These are phyloP conservation scores for Naso thynnoides DNA, from an alignment of 2,797 vertebrate species.

Conservation along the genomic window DNA sequence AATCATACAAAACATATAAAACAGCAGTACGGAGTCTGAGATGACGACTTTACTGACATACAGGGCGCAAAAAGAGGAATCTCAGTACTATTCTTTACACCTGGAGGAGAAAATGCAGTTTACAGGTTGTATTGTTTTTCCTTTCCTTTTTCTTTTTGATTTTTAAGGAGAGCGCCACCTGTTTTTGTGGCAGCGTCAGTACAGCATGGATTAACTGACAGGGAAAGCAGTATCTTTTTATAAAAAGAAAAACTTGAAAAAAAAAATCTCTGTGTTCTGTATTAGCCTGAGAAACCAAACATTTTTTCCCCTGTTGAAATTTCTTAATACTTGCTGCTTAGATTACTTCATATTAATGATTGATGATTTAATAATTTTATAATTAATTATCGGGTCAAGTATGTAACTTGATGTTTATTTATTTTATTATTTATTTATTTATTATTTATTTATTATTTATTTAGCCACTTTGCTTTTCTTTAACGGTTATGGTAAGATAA, in stretches of 20 bases:
- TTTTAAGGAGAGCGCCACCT: slow-evolving; percentile 77
- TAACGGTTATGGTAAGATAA: slow-evolving; percentile 83
- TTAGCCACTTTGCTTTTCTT: slow-evolving; percentile 73
- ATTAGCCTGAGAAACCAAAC: slow-evolving; percentile 89
- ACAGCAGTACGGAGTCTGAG: slow-evolving; percentile 78
- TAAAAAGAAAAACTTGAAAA: slow-evolving; percentile 60
- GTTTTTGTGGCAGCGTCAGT: slow-evolving; percentile 80
- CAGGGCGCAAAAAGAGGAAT: slow-evolving; percentile 80
- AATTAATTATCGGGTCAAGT: slow-evolving; percentile 81
- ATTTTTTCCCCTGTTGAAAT: slow-evolving; percentile 83
- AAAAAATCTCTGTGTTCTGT: slow-evolving; percentile 79
- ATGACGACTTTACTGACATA: slow-evolving; percentile 75
- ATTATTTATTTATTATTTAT: slow-evolving; percentile 54
- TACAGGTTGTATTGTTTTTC: slow-evolving; percentile 76
- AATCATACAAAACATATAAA: slow-evolving; percentile 81
- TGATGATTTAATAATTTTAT: slow-evolving; percentile 83
- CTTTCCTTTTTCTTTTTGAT: slow-evolving; percentile 50
- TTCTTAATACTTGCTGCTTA: slow-evolving; percentile 89
- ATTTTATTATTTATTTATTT: slow-evolving; percentile 70
- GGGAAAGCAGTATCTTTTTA: slow-evolving; percentile 84
- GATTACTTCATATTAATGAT: slow-evolving; percentile 83
- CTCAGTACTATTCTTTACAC: slow-evolving; percentile 81
- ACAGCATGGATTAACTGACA: slow-evolving; percentile 84
- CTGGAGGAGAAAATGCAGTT: slow-evolving; percentile 82
- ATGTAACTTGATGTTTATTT: slow-evolving; percentile 77